Evolutionary conservation across 1,140 invertebrate species (phyloP), one percentile per base, ranked within the genome.

Genomic region (Drosophila ercepeae): DNA sequence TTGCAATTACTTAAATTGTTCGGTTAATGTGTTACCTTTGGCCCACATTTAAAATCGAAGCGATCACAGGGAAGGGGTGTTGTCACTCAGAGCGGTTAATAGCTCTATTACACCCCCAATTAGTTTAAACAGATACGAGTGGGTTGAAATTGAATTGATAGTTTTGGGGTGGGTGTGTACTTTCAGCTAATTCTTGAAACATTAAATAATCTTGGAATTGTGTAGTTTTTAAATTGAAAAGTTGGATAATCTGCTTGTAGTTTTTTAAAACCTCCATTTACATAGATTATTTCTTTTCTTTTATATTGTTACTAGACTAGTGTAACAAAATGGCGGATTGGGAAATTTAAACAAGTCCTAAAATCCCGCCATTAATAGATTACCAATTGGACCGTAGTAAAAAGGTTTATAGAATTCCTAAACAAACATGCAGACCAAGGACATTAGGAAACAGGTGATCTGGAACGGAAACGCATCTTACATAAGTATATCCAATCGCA

Each of bases 81-180:
- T 75, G 54, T 63, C 74, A 70, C 34, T 69, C 59, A 45, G 34
- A 52, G 58, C 55, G 63, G 70, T 64, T 83, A 75, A 88, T 77
- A 72, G 64, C 65, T 58, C 61, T 76, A 81, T 89, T 86, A 77
- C 70, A 88, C 72, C 78, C 81, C 65, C 88, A 90, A 89, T 90
- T 90, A 89, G 75, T 39, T 39, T 32, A 41, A 54, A 83, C 16
- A 51, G 60, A 52, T 65, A 65, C 44, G 16, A 39, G 36, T 7
- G 5, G 36, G 18, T 49, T 9, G 9, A 14, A 18, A 29, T 25
- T 23, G 18, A 13, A 11, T 13, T 4, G 5, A 0, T 32, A 18
- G 4, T 41, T 44, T n/a, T 4, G 60, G 48, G 45, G 50, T 19
- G 19, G 11, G 6, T 19, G 6, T 16, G 7, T 8, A n/a, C 19